phyloP scores from a whole-genome alignment of 1,140 invertebrate species.

The Phthorimaea operculella region DNA sequence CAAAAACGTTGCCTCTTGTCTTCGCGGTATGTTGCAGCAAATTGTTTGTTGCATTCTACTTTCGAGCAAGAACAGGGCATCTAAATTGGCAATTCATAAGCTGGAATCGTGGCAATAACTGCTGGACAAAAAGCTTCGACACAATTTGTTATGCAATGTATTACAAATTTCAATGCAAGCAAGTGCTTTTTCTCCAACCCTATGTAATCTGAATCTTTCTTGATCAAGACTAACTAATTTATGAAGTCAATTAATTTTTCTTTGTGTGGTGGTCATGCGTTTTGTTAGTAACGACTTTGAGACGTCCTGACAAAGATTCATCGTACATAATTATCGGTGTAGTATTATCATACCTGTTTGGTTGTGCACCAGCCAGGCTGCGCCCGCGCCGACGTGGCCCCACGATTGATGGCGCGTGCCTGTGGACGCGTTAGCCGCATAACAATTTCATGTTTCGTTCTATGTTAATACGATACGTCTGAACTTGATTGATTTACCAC shows the following conservation, averaged over 20 bases:
- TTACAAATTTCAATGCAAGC: too few species aligned
- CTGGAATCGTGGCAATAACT: too few species aligned
- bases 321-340: slow-evolving; percentile 1
- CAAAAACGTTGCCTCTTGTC: slow-evolving; percentile 1
- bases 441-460: slow-evolving; percentile 37
- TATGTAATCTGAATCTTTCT: too few species aligned
- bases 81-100: too few species aligned
- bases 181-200: too few species aligned
- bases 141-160: too few species aligned
- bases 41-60: background rate
- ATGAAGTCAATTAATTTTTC: background rate
- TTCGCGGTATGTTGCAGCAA: background rate
- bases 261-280: background rate
- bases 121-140: too few species aligned
- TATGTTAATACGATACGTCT: slow-evolving; percentile 17
- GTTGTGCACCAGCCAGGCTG: slow-evolving; percentile 12
- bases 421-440: slow-evolving; percentile 32
- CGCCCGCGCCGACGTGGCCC: slow-evolving; percentile 25
- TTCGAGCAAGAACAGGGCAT: too few species aligned
- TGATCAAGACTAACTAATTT: background rate
- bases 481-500: slow-evolving; percentile 17
- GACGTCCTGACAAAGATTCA: background rate
- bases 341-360: slow-evolving; percentile 8
- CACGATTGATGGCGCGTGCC: slow-evolving; percentile 37
- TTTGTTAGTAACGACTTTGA: background rate